These are phyloP conservation scores for Cryptoblepharus egeriae DNA, from an alignment of 2,797 vertebrate genomes.

Conservation along the genomic window DNA sequence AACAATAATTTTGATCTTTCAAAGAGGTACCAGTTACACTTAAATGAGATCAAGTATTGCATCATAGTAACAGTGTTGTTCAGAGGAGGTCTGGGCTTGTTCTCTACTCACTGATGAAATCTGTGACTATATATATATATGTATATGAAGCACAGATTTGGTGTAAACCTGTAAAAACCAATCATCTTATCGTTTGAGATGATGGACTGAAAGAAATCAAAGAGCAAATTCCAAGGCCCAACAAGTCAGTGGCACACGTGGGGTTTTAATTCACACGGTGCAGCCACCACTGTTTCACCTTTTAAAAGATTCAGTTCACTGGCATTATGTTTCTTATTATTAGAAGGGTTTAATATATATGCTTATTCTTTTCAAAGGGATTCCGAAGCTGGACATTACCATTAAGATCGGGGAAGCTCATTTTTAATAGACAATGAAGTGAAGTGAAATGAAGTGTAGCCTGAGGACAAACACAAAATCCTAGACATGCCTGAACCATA, in stretches of 20 bases:
- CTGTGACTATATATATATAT: not conserved
- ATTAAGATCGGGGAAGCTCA: not conserved
- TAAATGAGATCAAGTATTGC: not conserved
- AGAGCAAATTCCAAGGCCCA: not conserved
- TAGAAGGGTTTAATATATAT: not conserved
- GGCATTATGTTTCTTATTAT: not conserved
- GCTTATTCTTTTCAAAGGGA: not conserved
- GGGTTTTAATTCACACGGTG: not conserved
- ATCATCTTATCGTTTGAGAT: not conserved
- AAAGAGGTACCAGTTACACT: not conserved
- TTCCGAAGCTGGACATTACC: not conserved
- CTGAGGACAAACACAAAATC: not conserved
- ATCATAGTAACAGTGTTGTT: not conserved
- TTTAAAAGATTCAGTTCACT: not conserved
- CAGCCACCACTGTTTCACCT: not conserved
- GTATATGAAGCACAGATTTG: not conserved
- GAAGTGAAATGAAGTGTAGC: constrained; percentile 18
- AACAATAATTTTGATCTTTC: not conserved
- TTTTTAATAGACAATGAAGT: not conserved
- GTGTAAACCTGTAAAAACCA: not conserved
- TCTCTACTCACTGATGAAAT: not conserved
- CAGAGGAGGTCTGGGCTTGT: no score
- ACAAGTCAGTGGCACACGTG: not conserved
- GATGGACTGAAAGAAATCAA: not conserved
- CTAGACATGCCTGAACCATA: constrained; percentile 14